Evolutionary conservation across 1,140 invertebrate species (phyloP), one percentile per base, ranked within the genome.

Genomic region (Druon quercuslanigerum): DNA sequence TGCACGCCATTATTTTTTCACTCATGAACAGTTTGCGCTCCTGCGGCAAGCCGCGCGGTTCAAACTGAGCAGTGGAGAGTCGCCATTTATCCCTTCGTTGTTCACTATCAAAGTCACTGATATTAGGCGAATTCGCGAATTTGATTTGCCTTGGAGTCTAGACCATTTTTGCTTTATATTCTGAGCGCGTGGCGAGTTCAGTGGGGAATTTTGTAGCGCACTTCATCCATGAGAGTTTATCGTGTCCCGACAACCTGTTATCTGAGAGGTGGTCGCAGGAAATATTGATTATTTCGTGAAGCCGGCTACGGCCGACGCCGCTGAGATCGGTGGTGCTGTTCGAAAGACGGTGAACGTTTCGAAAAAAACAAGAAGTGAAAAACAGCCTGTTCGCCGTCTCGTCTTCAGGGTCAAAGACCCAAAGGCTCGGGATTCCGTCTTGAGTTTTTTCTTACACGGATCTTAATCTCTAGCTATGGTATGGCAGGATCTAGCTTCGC

Each of bases 161-260:
- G 20, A 14, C 50, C 51, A 17, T 5, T 17, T 54, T 14, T 74
- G 46, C 19, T 60, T 75, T 76, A 66, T 50, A 3, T 6, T 50
- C n/a, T 25, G 13, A 0, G 13, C 9, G 7, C 20, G 17, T 74
- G 79, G 73, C 77, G 77, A 79, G 57, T 80, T 66, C n/a, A 0
- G 9, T 51, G 19, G 33, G 50, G 75, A 71, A 71, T 72, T 52
- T 80, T 77, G 72, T 75, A 82, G 79, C 77, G 71, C 77, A 79
- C 51, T 66, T 78, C 79, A 79, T 80, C 73, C 70, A 74, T 83
- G 82, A 80, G 50, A 76, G 79, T 83, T 81, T 82, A 70, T 77
- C 79, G 73, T 79, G 72, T 76, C 83, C 79, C 85, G 86, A 87
- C 87, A 90, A 90, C 88, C 86, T 89, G 89, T 89, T 90, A 90